Percentiles rank a stretch among this genome's conserved stretches.
Evolutionary conservation across 2,797 vertebrate genomes (phyloP).

Genomic region (Gallinago stenura): DNA sequence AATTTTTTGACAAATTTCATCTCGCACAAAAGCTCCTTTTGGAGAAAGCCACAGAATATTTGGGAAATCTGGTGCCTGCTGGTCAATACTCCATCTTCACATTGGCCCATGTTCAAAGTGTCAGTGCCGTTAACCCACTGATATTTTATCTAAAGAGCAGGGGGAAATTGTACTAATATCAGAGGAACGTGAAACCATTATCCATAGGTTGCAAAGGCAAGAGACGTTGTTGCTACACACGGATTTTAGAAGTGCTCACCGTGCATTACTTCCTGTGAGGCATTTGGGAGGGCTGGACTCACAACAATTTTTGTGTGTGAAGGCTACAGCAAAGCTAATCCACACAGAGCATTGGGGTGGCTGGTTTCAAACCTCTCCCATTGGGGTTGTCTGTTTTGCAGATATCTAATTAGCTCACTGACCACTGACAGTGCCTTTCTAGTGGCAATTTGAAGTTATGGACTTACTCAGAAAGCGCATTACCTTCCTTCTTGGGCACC

Average conservation of each 20-base stretch:
- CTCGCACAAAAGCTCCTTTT: not conserved
- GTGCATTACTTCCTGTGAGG: not conserved
- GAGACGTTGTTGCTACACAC: not conserved
- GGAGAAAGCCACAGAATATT: not conserved
- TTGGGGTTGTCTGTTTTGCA: not conserved
- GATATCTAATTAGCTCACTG: not conserved
- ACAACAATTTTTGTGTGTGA: not conserved
- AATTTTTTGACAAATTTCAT: not conserved
- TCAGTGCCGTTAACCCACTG: not conserved
- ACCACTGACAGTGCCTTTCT: not conserved
- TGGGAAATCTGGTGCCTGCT: not conserved
- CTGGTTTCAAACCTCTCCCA: not conserved
- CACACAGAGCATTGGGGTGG: rapidly evolving
- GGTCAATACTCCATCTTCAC: not conserved
- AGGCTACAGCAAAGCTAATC: not conserved
- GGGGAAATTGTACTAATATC: rapidly evolving
- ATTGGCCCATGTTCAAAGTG: not conserved
- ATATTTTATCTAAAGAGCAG: not conserved
- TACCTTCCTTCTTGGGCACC: not conserved
- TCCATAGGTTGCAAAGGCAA: not conserved
- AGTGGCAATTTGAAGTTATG: not conserved
- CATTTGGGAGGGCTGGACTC: not conserved
- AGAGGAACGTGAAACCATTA: not conserved
- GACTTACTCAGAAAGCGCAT: not conserved
- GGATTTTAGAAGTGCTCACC: not conserved